phyloP scores from a whole-genome alignment of 2,888 invertebrate species.

The Luperina nickerlii region DNA sequence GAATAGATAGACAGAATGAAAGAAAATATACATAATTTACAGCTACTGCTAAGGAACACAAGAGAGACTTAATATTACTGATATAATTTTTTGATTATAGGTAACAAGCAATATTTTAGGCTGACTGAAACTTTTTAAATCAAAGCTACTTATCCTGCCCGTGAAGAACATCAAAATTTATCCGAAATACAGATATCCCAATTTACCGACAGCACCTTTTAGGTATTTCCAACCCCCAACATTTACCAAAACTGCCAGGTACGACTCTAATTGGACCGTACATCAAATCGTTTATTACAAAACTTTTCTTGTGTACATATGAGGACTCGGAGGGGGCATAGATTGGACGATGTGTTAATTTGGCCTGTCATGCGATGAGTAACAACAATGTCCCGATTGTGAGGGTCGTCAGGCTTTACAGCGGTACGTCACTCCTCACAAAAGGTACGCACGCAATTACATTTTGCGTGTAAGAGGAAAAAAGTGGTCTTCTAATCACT shows the following conservation, averaged over 20 bases:
- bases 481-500: conserved; percentile 61
- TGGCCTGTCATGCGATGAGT: conserved; percentile 87
- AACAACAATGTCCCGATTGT: conserved; percentile 75
- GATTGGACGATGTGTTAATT: conserved; percentile 86
- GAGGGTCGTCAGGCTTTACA: conserved; percentile 52
- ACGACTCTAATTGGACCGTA: conserved; percentile 37
- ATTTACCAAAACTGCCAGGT: conserved; percentile 33
- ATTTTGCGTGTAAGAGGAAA: conserved; percentile 68
- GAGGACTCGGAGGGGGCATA: conserved; percentile 52
- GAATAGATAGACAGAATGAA: too few relatives aligned
- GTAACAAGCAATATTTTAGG: neutral
- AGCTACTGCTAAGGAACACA: too few relatives aligned
- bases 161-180: neutral
- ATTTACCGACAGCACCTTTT: neutral
- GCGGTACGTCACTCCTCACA: conserved; percentile 67
- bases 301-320: conserved; percentile 68
- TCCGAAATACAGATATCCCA: neutral
- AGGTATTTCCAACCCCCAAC: neutral
- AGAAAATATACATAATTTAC: too few relatives aligned
- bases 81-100: neutral
- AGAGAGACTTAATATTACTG: too few relatives aligned
- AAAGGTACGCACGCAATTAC: conserved; percentile 72
- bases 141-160: neutral
- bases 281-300: conserved; percentile 58
- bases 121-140: neutral